Conservation (phyloP, 2,797 vertebrate species). For the Tapirus indicus region DNA sequence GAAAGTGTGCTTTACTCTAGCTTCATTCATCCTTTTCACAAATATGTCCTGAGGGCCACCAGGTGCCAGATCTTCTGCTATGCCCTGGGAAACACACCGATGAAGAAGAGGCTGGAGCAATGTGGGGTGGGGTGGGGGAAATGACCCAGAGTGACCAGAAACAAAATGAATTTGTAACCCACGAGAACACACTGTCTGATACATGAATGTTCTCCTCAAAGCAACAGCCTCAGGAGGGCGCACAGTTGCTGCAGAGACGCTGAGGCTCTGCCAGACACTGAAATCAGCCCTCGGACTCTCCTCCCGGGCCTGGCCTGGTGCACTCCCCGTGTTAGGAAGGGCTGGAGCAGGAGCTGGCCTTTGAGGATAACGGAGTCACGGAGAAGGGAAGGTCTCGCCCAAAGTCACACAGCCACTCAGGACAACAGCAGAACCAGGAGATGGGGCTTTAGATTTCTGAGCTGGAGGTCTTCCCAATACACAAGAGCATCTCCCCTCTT, state of each 20-base stretch:
- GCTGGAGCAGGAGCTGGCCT: neutral
- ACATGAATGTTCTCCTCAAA: neutral
- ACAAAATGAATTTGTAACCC: neutral
- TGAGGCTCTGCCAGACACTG: neutral
- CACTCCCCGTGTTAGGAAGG: no score
- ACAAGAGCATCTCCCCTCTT: neutral
- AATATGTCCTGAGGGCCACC: neutral
- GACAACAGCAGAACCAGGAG: neutral
- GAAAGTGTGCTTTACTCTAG: neutral
- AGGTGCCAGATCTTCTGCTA: neutral
- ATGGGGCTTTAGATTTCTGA: neutral
- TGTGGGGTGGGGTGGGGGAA: neutral
- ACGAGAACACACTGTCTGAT: neutral
- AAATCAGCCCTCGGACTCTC: neutral
- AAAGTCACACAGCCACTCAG: neutral
- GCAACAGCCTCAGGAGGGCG: neutral
- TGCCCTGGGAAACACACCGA: neutral
- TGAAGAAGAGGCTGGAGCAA: neutral
- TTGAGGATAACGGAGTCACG: neutral
- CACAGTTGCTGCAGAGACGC: fast-evolving
- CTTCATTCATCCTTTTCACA: neutral
- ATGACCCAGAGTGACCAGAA: neutral
- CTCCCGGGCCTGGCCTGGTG: neutral
- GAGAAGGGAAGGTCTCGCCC: neutral
- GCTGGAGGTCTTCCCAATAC: neutral